Evolutionary conservation across 2,888 invertebrate genomes (phyloP).

Genomic region (Andrena fulva): DNA sequence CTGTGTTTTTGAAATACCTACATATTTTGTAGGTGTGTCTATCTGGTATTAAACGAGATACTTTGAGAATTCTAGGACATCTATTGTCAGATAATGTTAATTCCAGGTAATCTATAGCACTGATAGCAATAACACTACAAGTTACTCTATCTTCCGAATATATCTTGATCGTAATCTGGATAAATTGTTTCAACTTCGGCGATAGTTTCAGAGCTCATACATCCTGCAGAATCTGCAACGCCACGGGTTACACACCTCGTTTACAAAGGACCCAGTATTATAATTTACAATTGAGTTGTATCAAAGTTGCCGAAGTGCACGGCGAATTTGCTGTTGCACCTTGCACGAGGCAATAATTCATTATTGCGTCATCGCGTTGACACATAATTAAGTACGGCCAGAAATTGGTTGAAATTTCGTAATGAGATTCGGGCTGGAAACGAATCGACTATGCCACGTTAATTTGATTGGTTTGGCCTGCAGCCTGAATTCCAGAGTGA

Average conservation of each 20-base stretch:
- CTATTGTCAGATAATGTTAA: no score
- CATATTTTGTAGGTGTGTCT: no score
- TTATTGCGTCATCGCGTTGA: slow-evolving; percentile 24
- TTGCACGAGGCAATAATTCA: slow-evolving; percentile 6
- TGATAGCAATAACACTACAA: background rate
- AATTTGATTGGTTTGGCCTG: background rate
- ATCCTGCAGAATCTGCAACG: background rate
- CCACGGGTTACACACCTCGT: background rate
- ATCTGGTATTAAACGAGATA: no score
- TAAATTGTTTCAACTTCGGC: background rate
- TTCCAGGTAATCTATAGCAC: background rate
- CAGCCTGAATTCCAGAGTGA: background rate
- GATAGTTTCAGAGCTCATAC: background rate
- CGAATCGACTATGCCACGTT: background rate
- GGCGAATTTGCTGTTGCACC: slow-evolving; percentile 19
- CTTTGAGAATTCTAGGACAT: no score
- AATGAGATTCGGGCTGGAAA: background rate
- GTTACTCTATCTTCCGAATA: background rate
- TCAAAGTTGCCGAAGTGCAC: slow-evolving; percentile 18
- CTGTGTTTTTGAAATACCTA: no score
- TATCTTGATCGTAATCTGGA: background rate
- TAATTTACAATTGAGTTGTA: slow-evolving; percentile 10
- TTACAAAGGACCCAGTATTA: background rate
- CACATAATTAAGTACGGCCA: slow-evolving; percentile 20
- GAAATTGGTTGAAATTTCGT: slow-evolving; percentile 22